These are phyloP conservation scores for Neosilurus mollespiculum DNA, from an alignment of 2,797 vertebrate genomes.

Conservation along the genomic window DNA sequence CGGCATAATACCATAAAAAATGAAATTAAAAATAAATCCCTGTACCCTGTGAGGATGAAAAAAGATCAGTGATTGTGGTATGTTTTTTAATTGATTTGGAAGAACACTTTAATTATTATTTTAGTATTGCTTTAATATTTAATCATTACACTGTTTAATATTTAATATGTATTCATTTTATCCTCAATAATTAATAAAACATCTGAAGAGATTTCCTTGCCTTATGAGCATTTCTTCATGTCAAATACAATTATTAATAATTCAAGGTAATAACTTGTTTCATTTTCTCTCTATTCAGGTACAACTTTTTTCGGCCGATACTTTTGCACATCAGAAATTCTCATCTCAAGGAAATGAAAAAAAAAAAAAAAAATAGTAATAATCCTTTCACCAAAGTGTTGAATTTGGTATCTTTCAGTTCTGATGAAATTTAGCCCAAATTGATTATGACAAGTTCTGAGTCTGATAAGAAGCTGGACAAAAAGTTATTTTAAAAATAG, in stretches of 20 bases:
- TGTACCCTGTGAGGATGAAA: background rate
- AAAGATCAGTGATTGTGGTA: background rate
- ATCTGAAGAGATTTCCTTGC: background rate
- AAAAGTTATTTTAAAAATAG: no score
- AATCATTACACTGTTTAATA: slow-evolving; percentile 3
- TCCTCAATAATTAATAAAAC: background rate
- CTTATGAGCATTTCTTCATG: background rate
- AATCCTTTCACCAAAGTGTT: background rate
- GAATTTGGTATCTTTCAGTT: background rate
- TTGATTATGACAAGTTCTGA: background rate
- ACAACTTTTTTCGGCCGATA: no score
- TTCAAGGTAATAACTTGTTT: background rate
- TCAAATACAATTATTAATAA: slow-evolving; percentile 17
- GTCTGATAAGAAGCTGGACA: background rate
- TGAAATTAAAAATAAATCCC: no score
- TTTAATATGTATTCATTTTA: background rate
- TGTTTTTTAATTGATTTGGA: background rate
- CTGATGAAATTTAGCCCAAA: background rate
- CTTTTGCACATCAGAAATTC: background rate
- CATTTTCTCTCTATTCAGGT: background rate
- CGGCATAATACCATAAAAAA: background rate
- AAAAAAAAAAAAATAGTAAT: no score
- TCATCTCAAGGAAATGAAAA: background rate
- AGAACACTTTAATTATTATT: background rate
- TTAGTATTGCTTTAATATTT: background rate